Base-by-base conservation (phyloP, 2,888 invertebrate species). In the Ptychoptera contaminata region DNA sequence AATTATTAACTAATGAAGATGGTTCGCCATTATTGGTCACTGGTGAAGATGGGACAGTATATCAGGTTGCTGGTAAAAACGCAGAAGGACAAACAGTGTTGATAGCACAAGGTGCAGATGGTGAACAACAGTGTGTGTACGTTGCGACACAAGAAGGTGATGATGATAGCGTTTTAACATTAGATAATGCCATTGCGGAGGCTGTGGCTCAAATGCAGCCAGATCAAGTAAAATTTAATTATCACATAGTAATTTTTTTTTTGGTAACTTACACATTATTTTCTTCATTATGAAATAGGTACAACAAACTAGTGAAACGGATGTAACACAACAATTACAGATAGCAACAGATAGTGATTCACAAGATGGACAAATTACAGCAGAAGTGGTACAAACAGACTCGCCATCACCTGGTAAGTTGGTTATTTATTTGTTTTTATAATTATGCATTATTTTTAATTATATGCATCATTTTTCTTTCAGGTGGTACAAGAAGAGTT, bases 371-470 rank as follows among this genome's bases (percentile, higher is more conserved):
- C 85, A 86, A 65, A 82, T 87, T 56, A 84, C 86, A 47, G 87
- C 87, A 49, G 86, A 87, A 66, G 79, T 87, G 46, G 79, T 87
- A 45, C 82, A 85, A 68, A 83, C 86, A 0, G 85, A 85, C 59
- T 75, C 82, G 53, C 85, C 85, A 32, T 82, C 84, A 52, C 85
- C 85, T 54, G 86, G 86, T 83, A 63, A 65, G 57, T 57, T n/a
- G n/a, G n/a, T n/a, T n/a, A 37, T 44, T 31, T 37, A 36, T 23
- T 16, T 30, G 11, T 12, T 43, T 31, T 37, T 16, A 30, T 30
- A 12, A 34, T 10, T 10, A 37, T n/a, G 31, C 8, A 44, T 43
- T 4, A 12, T 23, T 23, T 23, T 23, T 23, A 30, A 14, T 10
- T 46, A 37, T 35, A 23, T 11, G 15, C 10, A 29, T 30, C 38